Base-by-base conservation (phyloP, 2,888 invertebrate species). In the Drosophila differens region DNA sequence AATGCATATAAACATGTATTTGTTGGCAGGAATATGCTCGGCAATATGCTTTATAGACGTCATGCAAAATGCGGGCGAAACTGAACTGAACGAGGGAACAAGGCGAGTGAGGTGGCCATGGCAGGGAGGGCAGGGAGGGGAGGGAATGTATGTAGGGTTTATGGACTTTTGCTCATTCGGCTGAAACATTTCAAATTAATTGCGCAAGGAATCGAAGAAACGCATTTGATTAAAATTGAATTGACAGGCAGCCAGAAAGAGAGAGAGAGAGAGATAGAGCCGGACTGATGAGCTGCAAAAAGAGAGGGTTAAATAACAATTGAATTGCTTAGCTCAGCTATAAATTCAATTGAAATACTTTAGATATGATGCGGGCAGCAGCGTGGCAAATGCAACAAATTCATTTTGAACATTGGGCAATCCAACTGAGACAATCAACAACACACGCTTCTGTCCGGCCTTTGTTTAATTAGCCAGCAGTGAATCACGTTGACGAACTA, bases 181-280 rank as follows among this genome's bases (percentile, higher is more conserved):
- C 65, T 80, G 83, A 87, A 90, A 90, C 87, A 90, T 87, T 89
- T 90, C 85, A 87, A 90, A 90, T 87, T 87, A 89, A 90, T 87
- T 87, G 91, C 87, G 81, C 76, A 70, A 75, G 87, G 91, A 87
- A 79, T 87, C 91, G 91, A 89, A 88, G 85, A 81, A 87, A 84
- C 66, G 79, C 82, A 89, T 89, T 87, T 89, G 91, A 89, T 87
- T 90, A 89, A 86, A 87, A 89, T 90, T 86, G 75, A 69, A 84
- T 82, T 80, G 89, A 82, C 80, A 71, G 73, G 61, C 58, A 12
- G 16, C 3, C 10, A 14, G 16, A 47, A 28, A 5, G 37, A 19
- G 35, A 25, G 30, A 5, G 22, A n/a, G 9, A 12, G 16, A 10
- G 44, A 37, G 37, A 3, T 19, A 22, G 19, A 12, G 33, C 14